These are phyloP conservation scores for Indri indri DNA, from an alignment of 2,113 vertebrate genomes.

Conservation along the genomic window DNA sequence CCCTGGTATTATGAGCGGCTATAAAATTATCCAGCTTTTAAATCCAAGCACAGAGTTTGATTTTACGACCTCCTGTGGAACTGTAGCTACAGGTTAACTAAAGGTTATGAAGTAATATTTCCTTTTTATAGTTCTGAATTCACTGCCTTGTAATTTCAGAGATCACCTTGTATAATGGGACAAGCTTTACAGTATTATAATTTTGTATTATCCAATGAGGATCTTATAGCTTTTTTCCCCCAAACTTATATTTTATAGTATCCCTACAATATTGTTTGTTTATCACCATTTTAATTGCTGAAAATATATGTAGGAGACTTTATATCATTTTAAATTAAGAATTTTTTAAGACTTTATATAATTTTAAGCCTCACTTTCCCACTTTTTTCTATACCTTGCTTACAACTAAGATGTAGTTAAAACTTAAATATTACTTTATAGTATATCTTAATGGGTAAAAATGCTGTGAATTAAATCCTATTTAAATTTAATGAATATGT, in stretches of 20 bases:
- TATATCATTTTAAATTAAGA: background rate
- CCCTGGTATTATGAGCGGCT: conserved; percentile 51
- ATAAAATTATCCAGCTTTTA: conserved; percentile 76
- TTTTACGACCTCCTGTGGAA: conserved; percentile 73
- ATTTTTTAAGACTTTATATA: background rate
- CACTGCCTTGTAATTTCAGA: conserved; percentile 48
- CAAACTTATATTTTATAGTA: background rate
- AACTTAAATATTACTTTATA: conserved; percentile 39
- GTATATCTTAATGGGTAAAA: conserved; percentile 1
- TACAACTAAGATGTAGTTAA: background rate
- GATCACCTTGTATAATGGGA: conserved; percentile 44
- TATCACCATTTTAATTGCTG: conserved; percentile 18
- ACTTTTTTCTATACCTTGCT: background rate
- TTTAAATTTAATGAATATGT: conserved; percentile 1
- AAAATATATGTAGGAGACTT: background rate
- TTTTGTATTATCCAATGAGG: conserved; percentile 31
- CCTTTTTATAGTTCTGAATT: conserved; percentile 62
- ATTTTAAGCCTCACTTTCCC: conserved; percentile 10
- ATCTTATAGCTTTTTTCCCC: background rate
- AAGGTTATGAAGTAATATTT: conserved; percentile 71
- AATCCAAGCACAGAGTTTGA: conserved; percentile 68
- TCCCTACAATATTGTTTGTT: background rate
- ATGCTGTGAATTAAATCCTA: background rate
- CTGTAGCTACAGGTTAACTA: conserved; percentile 71
- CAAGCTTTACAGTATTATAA: conserved; percentile 23